Evolutionary conservation across 2,113 vertebrate genomes (phyloP).

Genomic region (Seriola quinqueradiata): DNA sequence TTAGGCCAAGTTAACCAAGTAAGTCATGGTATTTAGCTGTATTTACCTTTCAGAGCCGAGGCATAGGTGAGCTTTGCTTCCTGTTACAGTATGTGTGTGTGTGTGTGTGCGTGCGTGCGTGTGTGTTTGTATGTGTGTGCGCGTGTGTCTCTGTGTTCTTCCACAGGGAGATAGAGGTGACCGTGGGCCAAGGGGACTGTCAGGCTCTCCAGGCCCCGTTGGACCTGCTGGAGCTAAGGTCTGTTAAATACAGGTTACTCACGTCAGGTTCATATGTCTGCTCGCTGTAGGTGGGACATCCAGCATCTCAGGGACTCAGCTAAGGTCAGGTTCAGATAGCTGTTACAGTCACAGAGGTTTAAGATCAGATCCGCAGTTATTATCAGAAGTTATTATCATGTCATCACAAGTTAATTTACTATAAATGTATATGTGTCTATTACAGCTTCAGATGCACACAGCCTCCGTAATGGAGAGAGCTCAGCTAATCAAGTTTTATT

Average conservation of each 20-base stretch:
- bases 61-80: background rate
- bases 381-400: too few relatives aligned
- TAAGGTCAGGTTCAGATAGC: background rate
- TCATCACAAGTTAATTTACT: too few relatives aligned
- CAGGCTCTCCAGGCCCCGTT: slow-evolving; percentile 71
- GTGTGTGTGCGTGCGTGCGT: too few relatives aligned
- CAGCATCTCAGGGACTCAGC: background rate
- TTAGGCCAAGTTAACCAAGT: background rate
- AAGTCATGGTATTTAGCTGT: background rate
- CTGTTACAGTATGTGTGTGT: background rate
- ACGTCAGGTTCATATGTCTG: background rate
- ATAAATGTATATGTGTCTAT: too few relatives aligned
- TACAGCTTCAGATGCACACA: too few relatives aligned
- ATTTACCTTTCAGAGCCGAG: background rate
- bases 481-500: too few relatives aligned
- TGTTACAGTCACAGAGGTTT: background rate
- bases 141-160: slow-evolving; percentile 22
- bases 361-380: too few relatives aligned
- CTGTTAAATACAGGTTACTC: slow-evolving; percentile 10
- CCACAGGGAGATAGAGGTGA: slow-evolving; percentile 83
- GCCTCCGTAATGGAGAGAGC: too few relatives aligned
- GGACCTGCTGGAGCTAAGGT: slow-evolving; percentile 85
- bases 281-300: background rate
- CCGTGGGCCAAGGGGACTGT: slow-evolving; percentile 77
- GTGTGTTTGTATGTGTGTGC: too few relatives aligned